Evolutionary conservation across 2,113 vertebrate genomes (phyloP).

Genomic region (Hystrix brachyura): DNA sequence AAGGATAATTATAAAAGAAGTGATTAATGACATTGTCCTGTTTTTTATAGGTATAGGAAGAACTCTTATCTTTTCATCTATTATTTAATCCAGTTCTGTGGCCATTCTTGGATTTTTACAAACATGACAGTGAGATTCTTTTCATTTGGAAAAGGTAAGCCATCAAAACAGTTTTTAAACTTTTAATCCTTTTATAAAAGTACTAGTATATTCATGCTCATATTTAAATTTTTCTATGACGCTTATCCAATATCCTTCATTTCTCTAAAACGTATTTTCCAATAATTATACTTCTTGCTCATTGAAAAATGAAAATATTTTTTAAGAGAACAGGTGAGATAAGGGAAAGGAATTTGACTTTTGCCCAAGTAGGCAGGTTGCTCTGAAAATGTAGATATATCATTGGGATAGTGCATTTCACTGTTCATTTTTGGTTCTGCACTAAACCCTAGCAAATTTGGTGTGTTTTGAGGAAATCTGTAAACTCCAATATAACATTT

Average conservation of each 20-base stretch:
- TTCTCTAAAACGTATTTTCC: slow-evolving; percentile 35
- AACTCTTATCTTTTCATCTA: slow-evolving; percentile 93
- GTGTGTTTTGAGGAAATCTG: slow-evolving; percentile 24
- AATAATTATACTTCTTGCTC: not conserved
- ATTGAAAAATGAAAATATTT: slow-evolving; percentile 22
- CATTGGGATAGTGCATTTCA: not conserved
- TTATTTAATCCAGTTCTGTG: slow-evolving; percentile 97
- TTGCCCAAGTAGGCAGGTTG: not conserved
- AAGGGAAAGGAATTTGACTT: not conserved
- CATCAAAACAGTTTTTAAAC: slow-evolving; percentile 29
- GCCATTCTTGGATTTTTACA: slow-evolving; percentile 97
- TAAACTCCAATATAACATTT: not conserved
- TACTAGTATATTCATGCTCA: no score
- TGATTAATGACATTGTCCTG: slow-evolving; percentile 64
- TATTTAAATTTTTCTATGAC: slow-evolving; percentile 15
- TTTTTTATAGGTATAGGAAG: slow-evolving; percentile 89
- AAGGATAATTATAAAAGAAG: slow-evolving; percentile 1
- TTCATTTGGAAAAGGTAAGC: slow-evolving; percentile 95
- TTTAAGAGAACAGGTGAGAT: not conserved
- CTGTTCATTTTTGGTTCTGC: not conserved
- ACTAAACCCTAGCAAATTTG: not conserved
- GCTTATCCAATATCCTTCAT: not conserved
- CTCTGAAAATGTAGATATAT: not conserved
- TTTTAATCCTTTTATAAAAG: not conserved
- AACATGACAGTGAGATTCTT: slow-evolving; percentile 95